These are phyloP conservation scores for Ginglymostoma cirratum DNA, from an alignment of 2,113 vertebrate species.

Conservation along the genomic window DNA sequence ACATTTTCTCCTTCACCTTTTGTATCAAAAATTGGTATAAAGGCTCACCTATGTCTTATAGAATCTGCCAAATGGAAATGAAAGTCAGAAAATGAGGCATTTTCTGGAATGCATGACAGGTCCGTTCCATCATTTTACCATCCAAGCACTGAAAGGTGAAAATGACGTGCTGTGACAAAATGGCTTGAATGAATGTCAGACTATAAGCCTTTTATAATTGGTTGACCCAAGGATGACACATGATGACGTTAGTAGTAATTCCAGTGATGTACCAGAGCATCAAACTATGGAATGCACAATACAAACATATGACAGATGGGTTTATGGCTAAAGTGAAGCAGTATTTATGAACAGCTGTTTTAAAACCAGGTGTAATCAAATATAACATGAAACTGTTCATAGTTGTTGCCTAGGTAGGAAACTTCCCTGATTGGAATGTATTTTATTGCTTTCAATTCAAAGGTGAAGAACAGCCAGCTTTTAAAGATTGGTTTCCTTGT, in stretches of 20 bases:
- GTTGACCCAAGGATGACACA: background rate
- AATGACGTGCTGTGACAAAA: background rate
- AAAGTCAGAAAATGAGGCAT: background rate
- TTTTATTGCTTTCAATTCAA: too few species aligned
- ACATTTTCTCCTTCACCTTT: background rate
- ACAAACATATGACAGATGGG: too few species aligned
- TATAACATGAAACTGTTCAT: too few species aligned
- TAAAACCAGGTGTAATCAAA: too few species aligned
- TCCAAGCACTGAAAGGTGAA: background rate
- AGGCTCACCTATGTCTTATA: background rate
- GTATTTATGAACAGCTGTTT: too few species aligned
- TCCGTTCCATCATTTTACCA: background rate
- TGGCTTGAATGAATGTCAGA: background rate
- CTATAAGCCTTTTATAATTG: background rate
- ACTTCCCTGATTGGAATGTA: too few species aligned
- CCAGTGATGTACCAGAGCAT: background rate
- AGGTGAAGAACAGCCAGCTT: too few species aligned
- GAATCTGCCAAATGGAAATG: background rate
- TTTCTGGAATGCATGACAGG: background rate
- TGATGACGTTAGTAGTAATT: background rate
- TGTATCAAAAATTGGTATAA: background rate
- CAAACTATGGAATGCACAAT: background rate
- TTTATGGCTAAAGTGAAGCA: too few species aligned
- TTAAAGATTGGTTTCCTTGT: too few species aligned
- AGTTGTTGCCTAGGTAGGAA: too few species aligned